Base-by-base conservation (phyloP, 2,797 vertebrate genomes). In the Euthynnus affinis region DNA sequence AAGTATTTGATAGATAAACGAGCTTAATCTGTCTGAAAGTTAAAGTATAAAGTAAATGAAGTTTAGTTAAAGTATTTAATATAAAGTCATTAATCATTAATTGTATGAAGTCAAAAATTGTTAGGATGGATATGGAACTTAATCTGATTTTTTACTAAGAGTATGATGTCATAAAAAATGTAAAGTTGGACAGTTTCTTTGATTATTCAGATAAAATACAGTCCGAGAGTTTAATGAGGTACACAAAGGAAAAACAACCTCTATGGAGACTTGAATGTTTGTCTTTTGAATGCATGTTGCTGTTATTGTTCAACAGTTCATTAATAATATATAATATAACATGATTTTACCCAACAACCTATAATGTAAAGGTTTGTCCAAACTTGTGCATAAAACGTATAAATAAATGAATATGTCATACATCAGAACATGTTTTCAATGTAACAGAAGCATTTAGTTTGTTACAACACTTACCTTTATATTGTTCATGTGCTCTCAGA, bases 271-370 rank as follows among this genome's bases (percentile, higher is more conserved):
- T n/a, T n/a, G n/a, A n/a, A n/a, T n/a, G n/a, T n/a, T n/a, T n/a
- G n/a, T n/a, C n/a, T n/a, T n/a, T n/a, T n/a, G n/a, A n/a, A n/a
- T n/a, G n/a, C 34, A 34, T 34, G 34, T 34, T 34, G 34, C 7
- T 34, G 6, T 8, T 34, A 2, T 34, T 34, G 7, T 34, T 34
- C 34, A 34, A 60, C 1, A 55, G 0, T 1, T 51, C 0, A 72
- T 5, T 22, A 5, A 23, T 13, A 2, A 55, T 34, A 34, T 8
- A 34, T 1, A 34, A 34, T 34, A 34, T 34, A 9, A 34, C 34
- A 34, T 34, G 12, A 23, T 53, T 53, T 53, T 25, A 53, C 52
- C 5, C n/a, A n/a, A n/a, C n/a, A n/a, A n/a, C n/a, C 13, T 55
- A 2, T 32, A 9, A 4, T 66, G n/a, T 23, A 66, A n/a, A n/a